Base-by-base conservation (phyloP, 2,113 vertebrate species). In the Lanius ludovicianus region DNA sequence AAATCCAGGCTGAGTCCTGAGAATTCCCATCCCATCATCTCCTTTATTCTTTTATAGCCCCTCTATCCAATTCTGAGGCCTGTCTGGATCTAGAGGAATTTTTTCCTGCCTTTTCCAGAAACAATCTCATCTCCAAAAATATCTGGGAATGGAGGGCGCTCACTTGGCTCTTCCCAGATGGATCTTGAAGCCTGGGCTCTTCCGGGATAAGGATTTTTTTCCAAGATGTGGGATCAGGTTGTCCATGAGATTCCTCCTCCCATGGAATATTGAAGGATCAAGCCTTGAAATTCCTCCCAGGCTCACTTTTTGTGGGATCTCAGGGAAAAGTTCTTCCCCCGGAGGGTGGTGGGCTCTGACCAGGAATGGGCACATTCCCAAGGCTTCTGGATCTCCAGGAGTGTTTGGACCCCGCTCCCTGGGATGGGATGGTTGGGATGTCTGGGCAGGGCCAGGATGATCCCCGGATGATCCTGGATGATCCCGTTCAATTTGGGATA, bases 61-160 rank as follows among this genome's bases (percentile, higher is more conserved):
- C 52, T 71, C 23, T 60, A 81, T 30, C 84, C 86, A 33, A 16
- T 82, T 67, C 42, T 0, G 3, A 53, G 22, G 6, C 35, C 25
- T 14, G 74, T 27, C 79, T 67, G 84, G 33, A 89, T 78, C 65
- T 5, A 2, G n/a, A 42, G 73, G 86, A 82, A 60, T 71, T 23
- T 50, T 71, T 83, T 76, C 82, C 78, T 92, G 91, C 75, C 93
- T 79, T 88, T 80, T 79, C 85, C 88, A 68, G 60, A 68, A 90
- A 59, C 82, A 88, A 90, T 56, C 65, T 77, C 70, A 46, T 41
- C 1, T 7, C 91, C 93, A 76, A 90, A 80, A 39, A 86, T 33
- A 76, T 53, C 67, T 13, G 67, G 20, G 52, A 63, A 49, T 13
- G 59, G 75, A 91, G 64, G 60, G 50, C 13, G 8, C 55, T 73